Evolutionary conservation across 2,888 invertebrate genomes (phyloP).

Genomic region (Noctua pronuba): DNA sequence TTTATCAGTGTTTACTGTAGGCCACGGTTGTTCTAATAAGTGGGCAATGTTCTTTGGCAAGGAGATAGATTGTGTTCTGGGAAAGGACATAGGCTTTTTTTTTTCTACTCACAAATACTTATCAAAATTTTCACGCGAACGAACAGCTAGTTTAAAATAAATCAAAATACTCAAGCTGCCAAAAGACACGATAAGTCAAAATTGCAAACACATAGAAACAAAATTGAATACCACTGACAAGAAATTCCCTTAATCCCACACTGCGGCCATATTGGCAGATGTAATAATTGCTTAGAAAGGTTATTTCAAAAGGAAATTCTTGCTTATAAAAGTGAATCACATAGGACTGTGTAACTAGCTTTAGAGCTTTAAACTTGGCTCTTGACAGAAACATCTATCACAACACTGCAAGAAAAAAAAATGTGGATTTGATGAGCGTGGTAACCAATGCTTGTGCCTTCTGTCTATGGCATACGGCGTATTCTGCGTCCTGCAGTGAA

Average conservation of each 20-base stretch:
- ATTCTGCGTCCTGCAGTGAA: neutral
- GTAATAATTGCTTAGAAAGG: neutral
- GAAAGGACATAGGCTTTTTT: neutral
- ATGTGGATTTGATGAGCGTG: neutral
- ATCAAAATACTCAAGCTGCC: constrained; percentile 1
- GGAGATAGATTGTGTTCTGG: neutral
- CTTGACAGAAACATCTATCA: neutral
- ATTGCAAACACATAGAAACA: constrained; percentile 8
- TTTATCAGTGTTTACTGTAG: no score
- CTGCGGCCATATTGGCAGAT: neutral
- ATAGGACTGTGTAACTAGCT: neutral
- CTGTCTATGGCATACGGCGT: neutral
- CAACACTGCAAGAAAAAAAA: neutral
- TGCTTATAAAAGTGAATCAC: neutral
- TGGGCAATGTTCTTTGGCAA: no score
- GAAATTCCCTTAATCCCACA: neutral
- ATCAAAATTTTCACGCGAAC: no score
- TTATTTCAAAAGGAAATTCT: neutral
- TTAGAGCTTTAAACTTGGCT: no score
- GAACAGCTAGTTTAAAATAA: neutral
- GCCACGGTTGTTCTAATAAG: no score
- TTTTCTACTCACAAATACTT: neutral
- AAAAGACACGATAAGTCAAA: neutral
- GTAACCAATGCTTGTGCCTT: neutral
- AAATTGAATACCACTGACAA: neutral